Evolutionary conservation across 2,113 vertebrate species (phyloP), one percentile per base, ranked within the genome.

Genomic region (Trichechus manatus): DNA sequence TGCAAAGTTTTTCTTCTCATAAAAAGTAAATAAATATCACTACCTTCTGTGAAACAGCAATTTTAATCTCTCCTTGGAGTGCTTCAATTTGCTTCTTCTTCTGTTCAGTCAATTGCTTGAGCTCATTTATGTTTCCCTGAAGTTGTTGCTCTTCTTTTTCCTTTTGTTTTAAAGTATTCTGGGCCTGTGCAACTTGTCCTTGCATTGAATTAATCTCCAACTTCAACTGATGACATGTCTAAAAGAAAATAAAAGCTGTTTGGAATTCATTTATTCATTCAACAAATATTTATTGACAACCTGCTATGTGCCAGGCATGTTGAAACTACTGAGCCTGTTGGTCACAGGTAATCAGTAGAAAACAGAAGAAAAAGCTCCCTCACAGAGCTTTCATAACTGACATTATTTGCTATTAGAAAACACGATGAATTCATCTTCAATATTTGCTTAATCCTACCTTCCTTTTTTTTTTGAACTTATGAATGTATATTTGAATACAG

Each of bases 181-280:
- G 99, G 91, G 98, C 97, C 97, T 99, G 98, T 44, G 97, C 93
- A 47, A 99, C 93, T 98, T 99, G 99, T 8, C 95, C 97, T 92
- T 98, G 99, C 84, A 99, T 42, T 64, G 98, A 97, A 79, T 94
- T 98, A 97, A 99, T 96, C 97, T 99, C 99, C 70, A 96, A 83
- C 31, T 98, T 99, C 97, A 99, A 96, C 85, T 98, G 98, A 81
- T 98, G 99, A 98, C 99, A 99, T 85, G 97, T 98, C 99, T 99
- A 87, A 72, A 97, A 97, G 92, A 97, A 98, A 98, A 87, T 88
- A 85, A 95, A 97, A 68, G 64, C 20, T 68, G 1, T 74, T 77
- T 63, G 68, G 25, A 14, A 87, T 84, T 97, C 33, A 85, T 83
- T 91, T 74, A 86, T 53, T 96, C 79, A 93, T 70, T 88, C 6